Base-by-base conservation (phyloP, 2,888 invertebrate species). In the Drosophila suboccidentalis region DNA sequence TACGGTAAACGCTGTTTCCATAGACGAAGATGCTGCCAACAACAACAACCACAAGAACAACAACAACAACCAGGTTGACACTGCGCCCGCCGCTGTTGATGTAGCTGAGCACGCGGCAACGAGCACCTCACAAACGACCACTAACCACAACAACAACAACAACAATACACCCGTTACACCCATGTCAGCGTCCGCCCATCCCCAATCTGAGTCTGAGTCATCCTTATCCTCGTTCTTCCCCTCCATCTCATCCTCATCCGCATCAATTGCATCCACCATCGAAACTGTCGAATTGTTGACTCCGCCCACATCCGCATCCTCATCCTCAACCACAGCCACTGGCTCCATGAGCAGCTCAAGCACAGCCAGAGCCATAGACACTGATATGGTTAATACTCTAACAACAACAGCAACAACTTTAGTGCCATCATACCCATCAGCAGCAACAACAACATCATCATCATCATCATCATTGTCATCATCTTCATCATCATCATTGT, bases 111-210 rank as follows among this genome's bases (percentile, higher is more conserved):
- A 76, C 72, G 51, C 64, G 71, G 71, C 80, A 68, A 78, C 74
- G 64, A 85, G 75, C 82, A 78, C 75, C 66, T 70, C 80, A 80
- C 80, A 71, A 64, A 80, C 77, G 57, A 75, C 76, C 80, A 77
- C 80, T 39, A 75, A 59, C 65, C 69, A 75, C 76, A 61, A 58
- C 53, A 63, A 58, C 51, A 63, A 58, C 51, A 78, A 65, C 9
- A 71, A 74, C 15, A 38, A 74, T 71, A 64, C 77, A 78, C 60
- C 70, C 63, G 72, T 67, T 63, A 65, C 76, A 61, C 55, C 75
- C 15, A 43, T 63, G 54, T 19, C 62, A 43, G 66, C 55, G 50
- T 50, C 50, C n/a, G 62, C 71, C 46, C 61, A 69, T 59, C 60
- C 73, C 50, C 60, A 69, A 51, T 57, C 61, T 2, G 29, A 29